Base-by-base conservation (phyloP, 2,888 invertebrate species). In the Oscheius myriophilus region DNA sequence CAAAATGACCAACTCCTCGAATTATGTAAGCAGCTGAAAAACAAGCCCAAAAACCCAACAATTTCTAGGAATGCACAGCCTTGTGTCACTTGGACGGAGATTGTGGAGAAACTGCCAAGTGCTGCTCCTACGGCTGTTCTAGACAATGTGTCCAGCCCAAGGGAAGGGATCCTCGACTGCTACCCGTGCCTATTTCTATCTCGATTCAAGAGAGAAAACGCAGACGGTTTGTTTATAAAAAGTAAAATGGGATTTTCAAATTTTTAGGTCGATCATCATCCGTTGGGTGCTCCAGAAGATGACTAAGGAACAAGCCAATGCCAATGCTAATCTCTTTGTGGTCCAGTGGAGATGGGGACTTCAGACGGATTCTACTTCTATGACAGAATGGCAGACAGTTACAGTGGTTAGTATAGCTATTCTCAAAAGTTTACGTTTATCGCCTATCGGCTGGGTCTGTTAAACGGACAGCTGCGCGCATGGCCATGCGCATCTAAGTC, bases 41-140 rank as follows among this genome's bases (percentile, higher is more conserved):
- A 9, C 3, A 49, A 49, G 21, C 3, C n/a, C 6, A 26, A 2
- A n/a, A 61, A 33, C 14, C 4, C 0, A 45, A 49, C 51, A 12
- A 46, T 21, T 67, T 73, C 2, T 69, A 82, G 80, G 87, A 87
- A 65, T 88, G 88, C 71, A 81, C 87, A 12, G 82, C 84, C 1
- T 77, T 83, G 14, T 88, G 88, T 75, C 78, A 80, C 51, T 68
- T 80, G n/a, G 88, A 88, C 74, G 81, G 83, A 2, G 86, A 87
- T 69, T 88, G 88, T 75, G 73, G 73, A 4, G 86, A 84, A 42
- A 82, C 84, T 23, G 78, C 78, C 70, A 88, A 87, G 73, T 88
- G 88, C 69, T 88, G 88, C 72, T 78, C 82, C 3, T 83, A 85
- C 55, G 86, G 84, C 14, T 84, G 84, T 70, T 72, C 67, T 16